Percentiles rank a stretch among this genome's conserved stretches.
These are phyloP conservation scores for Gavia stellata DNA, from an alignment of 2,113 vertebrate genomes.

Conservation along the genomic window DNA sequence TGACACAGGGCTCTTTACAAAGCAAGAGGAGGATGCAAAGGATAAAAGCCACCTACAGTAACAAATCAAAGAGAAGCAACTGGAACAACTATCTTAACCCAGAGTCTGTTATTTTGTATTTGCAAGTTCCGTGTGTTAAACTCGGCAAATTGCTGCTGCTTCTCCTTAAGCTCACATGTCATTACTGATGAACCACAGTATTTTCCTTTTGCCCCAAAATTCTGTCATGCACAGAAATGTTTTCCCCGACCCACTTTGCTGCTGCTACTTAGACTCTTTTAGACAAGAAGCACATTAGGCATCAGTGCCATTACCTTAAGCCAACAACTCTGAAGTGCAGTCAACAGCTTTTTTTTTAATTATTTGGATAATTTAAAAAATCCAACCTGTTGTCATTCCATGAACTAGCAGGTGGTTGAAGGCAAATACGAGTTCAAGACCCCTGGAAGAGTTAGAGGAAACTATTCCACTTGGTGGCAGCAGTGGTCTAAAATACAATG, in stretches of 20 bases:
- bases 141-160: neutral
- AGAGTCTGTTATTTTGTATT: neutral
- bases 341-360: neutral
- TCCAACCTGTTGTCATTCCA: neutral
- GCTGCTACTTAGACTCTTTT: neutral
- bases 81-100: neutral
- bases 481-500: slow-evolving; percentile 15
- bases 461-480: slow-evolving; percentile 56
- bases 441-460: neutral
- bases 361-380: neutral
- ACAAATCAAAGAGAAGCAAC: neutral
- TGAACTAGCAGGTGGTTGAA: neutral
- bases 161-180: neutral
- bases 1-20: neutral
- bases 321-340: neutral
- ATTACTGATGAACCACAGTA: neutral
- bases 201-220: neutral
- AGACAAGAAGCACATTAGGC: neutral
- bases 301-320: neutral
- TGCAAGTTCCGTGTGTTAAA: neutral
- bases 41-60: neutral
- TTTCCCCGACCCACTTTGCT: neutral
- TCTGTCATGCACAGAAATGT: neutral
- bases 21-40: neutral
- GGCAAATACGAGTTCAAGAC: neutral